phyloP scores from a whole-genome alignment of 1,140 invertebrate genomes.

The Steinernema khuongi region DNA sequence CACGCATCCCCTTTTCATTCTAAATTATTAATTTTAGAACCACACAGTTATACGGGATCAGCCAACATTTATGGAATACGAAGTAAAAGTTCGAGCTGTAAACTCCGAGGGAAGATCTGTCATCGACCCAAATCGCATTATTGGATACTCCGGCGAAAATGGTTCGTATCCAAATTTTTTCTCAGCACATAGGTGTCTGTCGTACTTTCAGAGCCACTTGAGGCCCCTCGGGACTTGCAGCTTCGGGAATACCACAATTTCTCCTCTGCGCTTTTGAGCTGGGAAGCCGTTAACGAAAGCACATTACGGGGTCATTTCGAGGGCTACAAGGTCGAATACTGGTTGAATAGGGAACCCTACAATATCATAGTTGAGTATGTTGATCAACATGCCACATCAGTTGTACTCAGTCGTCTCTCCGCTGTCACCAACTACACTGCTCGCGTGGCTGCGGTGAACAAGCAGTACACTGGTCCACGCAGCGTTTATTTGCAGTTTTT shows the following conservation, averaged over 20 bases:
- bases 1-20: neutral
- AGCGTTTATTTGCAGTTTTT: slow-evolving; percentile 42
- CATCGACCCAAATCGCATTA: slow-evolving; percentile 72
- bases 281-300: slow-evolving; percentile 39
- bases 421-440: slow-evolving; percentile 49
- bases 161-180: slow-evolving; percentile 57
- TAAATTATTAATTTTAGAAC: slow-evolving; percentile 41
- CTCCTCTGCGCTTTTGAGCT: slow-evolving; percentile 43
- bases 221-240: slow-evolving; percentile 38
- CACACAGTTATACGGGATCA: slow-evolving; percentile 68
- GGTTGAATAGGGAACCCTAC: slow-evolving; percentile 39
- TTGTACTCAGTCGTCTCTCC: slow-evolving; percentile 27
- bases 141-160: slow-evolving; percentile 91
- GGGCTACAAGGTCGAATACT: slow-evolving; percentile 53
- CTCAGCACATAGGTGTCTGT: neutral
- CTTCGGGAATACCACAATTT: slow-evolving; percentile 42
- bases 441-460: slow-evolving; percentile 45
- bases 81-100: slow-evolving; percentile 82
- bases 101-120: slow-evolving; percentile 83
- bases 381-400: neutral
- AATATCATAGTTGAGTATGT: slow-evolving; percentile 24
- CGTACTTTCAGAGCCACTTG: slow-evolving; percentile 41
- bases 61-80: slow-evolving; percentile 83
- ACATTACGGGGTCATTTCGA: slow-evolving; percentile 48
- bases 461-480: slow-evolving; percentile 39